Conservation (phyloP, 2,797 vertebrate species). For the Pristis pectinata region DNA sequence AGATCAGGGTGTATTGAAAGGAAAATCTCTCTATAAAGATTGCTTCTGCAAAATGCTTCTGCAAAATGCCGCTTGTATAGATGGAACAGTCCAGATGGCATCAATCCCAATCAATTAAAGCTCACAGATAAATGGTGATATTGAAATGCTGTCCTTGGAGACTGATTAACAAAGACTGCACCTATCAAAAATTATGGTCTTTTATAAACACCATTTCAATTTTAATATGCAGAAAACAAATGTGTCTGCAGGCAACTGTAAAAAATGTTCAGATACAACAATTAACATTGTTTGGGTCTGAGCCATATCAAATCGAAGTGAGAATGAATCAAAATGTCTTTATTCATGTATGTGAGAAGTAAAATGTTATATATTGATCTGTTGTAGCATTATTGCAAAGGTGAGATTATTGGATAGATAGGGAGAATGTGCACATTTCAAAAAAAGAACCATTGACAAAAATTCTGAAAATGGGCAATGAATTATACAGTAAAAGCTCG, state of each 20-base stretch:
- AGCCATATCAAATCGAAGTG: not conserved
- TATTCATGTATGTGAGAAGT: not conserved
- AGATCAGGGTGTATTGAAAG: not conserved
- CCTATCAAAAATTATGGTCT: not conserved
- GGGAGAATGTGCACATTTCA: not conserved
- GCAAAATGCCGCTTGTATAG: not conserved
- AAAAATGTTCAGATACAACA: not conserved
- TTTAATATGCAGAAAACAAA: not conserved
- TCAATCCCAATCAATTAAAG: not conserved
- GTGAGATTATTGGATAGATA: not conserved
- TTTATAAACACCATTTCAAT: not conserved
- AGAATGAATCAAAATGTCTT: not conserved
- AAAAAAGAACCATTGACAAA: not conserved
- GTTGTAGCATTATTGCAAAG: not conserved
- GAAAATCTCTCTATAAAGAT: not conserved
- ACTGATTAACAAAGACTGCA: not conserved
- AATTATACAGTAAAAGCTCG: no score
- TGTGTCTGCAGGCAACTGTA: not conserved
- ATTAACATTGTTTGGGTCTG: not conserved
- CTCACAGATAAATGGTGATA: not conserved
- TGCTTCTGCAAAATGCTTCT: no score
- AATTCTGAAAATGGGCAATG: not conserved
- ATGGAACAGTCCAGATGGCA: not conserved
- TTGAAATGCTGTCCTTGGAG: not conserved
- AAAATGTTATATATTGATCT: constrained; percentile 8